phyloP scores from a whole-genome alignment of 2,888 invertebrate genomes.

The Synanthedon tipuliformis region DNA sequence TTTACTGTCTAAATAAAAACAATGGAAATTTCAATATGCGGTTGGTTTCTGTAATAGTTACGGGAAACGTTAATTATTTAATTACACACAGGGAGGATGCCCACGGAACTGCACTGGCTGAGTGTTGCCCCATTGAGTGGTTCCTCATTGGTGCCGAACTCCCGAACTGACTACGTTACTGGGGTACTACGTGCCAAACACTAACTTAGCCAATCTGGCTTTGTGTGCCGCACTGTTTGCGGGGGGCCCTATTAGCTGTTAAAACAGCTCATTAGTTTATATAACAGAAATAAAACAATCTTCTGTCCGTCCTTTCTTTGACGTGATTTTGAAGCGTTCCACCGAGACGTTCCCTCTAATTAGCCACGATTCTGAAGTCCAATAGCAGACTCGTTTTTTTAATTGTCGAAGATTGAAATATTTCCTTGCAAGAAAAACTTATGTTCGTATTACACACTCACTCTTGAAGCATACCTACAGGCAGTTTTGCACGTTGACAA shows the following conservation, averaged over 20 bases:
- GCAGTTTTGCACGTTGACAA: constrained; percentile 31
- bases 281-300: constrained; percentile 1
- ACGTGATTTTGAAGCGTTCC: background rate
- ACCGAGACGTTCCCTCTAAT: background rate
- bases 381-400: background rate
- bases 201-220: constrained; percentile 56
- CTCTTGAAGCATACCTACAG: constrained; percentile 22
- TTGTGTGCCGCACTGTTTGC: constrained; percentile 24
- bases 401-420: constrained; percentile 6
- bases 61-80: too few relatives aligned
- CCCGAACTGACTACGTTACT: constrained; percentile 33
- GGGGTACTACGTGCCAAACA: constrained; percentile 40
- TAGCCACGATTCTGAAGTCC: background rate
- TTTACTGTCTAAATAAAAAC: too few relatives aligned
- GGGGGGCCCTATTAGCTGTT: constrained; percentile 28
- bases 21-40: too few relatives aligned
- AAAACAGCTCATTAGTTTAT: background rate
- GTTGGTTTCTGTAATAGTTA: too few relatives aligned
- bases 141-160: constrained; percentile 28
- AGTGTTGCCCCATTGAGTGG: constrained; percentile 21
- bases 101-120: constrained; percentile 12
- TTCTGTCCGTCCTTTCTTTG: background rate
- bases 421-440: constrained; percentile 17
- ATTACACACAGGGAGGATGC: constrained; percentile 4
- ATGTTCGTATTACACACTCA: background rate